These are phyloP conservation scores for Heteromormyrus szaboi DNA, from an alignment of 2,797 vertebrate genomes.

Conservation along the genomic window DNA sequence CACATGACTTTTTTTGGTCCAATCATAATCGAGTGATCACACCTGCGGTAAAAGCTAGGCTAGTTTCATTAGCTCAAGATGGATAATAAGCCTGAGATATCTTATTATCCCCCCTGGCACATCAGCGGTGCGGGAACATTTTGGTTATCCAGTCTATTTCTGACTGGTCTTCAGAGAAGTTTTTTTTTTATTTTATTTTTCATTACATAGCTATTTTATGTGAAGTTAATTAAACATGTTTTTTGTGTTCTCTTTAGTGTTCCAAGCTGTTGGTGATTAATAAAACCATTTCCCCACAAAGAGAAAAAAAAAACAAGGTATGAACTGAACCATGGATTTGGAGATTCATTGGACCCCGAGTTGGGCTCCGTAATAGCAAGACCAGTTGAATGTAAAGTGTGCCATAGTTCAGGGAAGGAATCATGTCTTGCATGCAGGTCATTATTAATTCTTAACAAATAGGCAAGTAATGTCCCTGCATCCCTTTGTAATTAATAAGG, in stretches of 20 bases:
- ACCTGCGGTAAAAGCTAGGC: not conserved
- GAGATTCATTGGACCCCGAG: not conserved
- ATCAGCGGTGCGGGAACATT: not conserved
- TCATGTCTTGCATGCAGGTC: not conserved
- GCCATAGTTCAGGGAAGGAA: not conserved
- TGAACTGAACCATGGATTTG: not conserved
- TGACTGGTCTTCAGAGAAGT: not conserved
- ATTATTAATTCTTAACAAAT: not conserved
- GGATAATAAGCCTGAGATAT: not conserved
- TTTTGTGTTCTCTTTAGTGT: not conserved
- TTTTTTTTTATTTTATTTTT: not conserved
- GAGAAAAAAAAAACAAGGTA: not conserved
- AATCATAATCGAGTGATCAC: not conserved
- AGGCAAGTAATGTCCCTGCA: not conserved
- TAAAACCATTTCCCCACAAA: not conserved
- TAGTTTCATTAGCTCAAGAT: not conserved
- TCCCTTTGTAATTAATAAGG: not conserved
- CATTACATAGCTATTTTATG: not conserved
- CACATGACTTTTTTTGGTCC: not conserved
- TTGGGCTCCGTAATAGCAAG: not conserved
- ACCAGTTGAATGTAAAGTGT: not conserved
- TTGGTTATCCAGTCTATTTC: not conserved
- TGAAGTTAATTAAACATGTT: not conserved
- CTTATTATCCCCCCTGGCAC: not conserved
- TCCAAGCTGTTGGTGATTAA: not conserved